These are phyloP conservation scores for Philhelius pedissequus DNA, from an alignment of 2,888 invertebrate species.

Conservation along the genomic window DNA sequence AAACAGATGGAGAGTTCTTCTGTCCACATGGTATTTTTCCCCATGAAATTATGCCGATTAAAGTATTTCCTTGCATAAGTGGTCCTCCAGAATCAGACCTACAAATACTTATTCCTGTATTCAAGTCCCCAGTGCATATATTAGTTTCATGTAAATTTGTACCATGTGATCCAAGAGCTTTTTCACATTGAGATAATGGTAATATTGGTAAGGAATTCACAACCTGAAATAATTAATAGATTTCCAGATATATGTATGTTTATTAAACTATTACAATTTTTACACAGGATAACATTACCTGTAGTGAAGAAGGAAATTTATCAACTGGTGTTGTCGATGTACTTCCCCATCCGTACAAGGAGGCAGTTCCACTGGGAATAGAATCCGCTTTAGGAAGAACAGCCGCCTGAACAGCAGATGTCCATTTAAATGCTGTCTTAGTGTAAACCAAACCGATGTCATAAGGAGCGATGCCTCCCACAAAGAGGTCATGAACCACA, in stretches of 20 bases:
- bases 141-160: constrained; percentile 76
- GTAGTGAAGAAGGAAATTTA: constrained; percentile 70
- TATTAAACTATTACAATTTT: background rate
- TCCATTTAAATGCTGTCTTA: constrained; percentile 73
- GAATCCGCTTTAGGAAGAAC: constrained; percentile 73
- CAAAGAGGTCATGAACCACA: constrained; percentile 75
- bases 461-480: constrained; percentile 76
- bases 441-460: constrained; percentile 77
- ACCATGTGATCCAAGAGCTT: constrained; percentile 73
- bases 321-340: constrained; percentile 74
- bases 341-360: constrained; percentile 77
- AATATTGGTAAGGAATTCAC: constrained; percentile 75
- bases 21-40: constrained; percentile 79
- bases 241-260: background rate
- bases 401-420: constrained; percentile 73
- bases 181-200: constrained; percentile 74
- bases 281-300: background rate
- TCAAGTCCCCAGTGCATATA: constrained; percentile 76
- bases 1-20: constrained; percentile 79
- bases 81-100: constrained; percentile 78
- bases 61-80: constrained; percentile 72
- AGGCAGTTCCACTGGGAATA: constrained; percentile 73
- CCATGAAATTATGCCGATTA: constrained; percentile 81
- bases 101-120: constrained; percentile 75
- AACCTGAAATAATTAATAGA: constrained; percentile 67